Percentiles rank a stretch among this genome's conserved stretches.
phyloP scores from a whole-genome alignment of 1,140 invertebrate species.

The Monochamus saltuarius region DNA sequence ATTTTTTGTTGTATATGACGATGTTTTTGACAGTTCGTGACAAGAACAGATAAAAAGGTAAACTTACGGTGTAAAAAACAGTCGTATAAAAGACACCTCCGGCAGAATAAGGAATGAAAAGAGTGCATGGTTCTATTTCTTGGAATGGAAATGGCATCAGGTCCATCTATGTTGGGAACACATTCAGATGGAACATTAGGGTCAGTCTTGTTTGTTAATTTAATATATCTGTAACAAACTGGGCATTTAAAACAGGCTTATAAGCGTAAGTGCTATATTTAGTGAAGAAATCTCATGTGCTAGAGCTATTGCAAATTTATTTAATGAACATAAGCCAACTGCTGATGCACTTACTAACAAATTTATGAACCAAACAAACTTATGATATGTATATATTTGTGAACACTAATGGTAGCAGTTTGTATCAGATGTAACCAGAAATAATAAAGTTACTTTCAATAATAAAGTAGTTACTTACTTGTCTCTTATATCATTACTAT shows the following conservation, averaged over 20 bases:
- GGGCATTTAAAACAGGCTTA: too few relatives aligned
- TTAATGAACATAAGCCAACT: too few relatives aligned
- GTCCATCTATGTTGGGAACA: constrained; percentile 95
- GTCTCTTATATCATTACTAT: constrained; percentile 82
- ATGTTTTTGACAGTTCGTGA: not conserved
- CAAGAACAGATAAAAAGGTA: not conserved
- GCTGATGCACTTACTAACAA: too few relatives aligned
- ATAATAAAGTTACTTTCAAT: not conserved
- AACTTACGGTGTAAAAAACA: constrained; percentile 93
- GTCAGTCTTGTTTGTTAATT: constrained; percentile 81
- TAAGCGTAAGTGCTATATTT: too few relatives aligned
- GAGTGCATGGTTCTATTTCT: constrained; percentile 96
- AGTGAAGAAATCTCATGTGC: too few relatives aligned
- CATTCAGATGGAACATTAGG: constrained; percentile 87
- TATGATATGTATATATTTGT: too few relatives aligned
- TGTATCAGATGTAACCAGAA: too few relatives aligned
- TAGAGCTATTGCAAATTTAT: too few relatives aligned
- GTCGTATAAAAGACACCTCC: constrained; percentile 97
- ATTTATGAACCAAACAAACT: too few relatives aligned
- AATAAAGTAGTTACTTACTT: constrained; percentile 63
- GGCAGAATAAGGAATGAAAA: constrained; percentile 93
- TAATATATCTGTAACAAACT: constrained; percentile 78
- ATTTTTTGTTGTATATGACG: not conserved
- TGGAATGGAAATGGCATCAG: constrained; percentile 85
- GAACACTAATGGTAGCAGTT: too few relatives aligned